Percentiles rank a stretch among this genome's conserved stretches.
Evolutionary conservation across 2,888 invertebrate genomes (phyloP).

Genomic region (Epinotia nisella): DNA sequence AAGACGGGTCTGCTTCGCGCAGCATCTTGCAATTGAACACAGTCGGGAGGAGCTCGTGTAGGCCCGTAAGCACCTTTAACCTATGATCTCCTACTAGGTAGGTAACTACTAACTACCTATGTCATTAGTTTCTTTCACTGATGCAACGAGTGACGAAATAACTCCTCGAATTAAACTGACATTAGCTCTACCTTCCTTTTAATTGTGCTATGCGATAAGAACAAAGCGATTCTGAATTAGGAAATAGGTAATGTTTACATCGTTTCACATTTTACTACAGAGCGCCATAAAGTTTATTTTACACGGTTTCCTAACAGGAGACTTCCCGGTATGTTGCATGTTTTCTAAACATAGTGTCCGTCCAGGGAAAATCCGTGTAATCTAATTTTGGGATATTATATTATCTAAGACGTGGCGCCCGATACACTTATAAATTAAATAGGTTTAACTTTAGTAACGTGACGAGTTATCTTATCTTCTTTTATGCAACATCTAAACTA

Average conservation of each 20-base stretch:
- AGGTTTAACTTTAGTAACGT: neutral
- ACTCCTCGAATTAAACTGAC: constrained; percentile 6
- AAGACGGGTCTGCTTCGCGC: constrained; percentile 2
- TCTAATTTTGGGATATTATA: constrained; percentile 18
- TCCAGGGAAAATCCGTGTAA: neutral
- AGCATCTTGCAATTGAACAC: constrained; percentile 27
- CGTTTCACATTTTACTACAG: constrained; percentile 16
- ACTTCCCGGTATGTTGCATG: constrained; percentile 25
- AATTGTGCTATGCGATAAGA: neutral
- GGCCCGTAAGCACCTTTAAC: constrained; percentile 15
- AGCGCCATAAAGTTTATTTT: constrained; percentile 27
- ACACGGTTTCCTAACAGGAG: constrained; percentile 10
- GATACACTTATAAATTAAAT: neutral
- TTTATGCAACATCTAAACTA: neutral
- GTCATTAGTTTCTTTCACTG: constrained; percentile 28
- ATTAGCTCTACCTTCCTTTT: constrained; percentile 7
- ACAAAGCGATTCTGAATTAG: constrained; percentile 6
- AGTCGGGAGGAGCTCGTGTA: constrained; percentile 10
- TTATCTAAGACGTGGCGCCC: neutral
- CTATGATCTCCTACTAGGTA: constrained; percentile 24
- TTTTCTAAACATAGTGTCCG: constrained; percentile 28
- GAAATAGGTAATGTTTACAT: constrained; percentile 9
- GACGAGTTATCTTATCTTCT: neutral
- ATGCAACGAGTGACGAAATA: constrained; percentile 4
- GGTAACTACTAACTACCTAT: constrained; percentile 19